A percentile compares a stretch with the other conserved stretches of the same genome.
phyloP scores from a whole-genome alignment of 2,888 invertebrate species.

The Oligia strigilis region DNA sequence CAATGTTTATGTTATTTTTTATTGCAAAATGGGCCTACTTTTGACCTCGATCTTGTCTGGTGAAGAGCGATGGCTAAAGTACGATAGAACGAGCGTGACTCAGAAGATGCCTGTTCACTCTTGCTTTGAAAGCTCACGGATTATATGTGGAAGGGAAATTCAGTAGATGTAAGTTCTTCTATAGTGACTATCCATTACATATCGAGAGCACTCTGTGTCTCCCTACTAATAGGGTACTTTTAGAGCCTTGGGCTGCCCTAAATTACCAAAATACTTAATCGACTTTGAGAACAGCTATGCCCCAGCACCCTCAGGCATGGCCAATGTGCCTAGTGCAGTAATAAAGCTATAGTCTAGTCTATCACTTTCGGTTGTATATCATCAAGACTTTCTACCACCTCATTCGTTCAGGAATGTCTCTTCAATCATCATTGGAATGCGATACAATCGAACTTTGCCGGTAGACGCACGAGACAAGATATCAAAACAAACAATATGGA shows the following conservation, averaged over 20 bases:
- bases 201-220: background rate
- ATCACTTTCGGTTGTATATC: background rate
- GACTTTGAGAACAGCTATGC: background rate
- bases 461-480: constrained; percentile 8
- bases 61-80: background rate
- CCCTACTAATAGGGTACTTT: background rate
- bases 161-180: background rate
- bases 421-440: constrained; percentile 9
- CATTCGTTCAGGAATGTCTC: constrained; percentile 16
- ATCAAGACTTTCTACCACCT: background rate
- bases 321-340: background rate
- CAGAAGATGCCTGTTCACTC: background rate
- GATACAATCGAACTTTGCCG: constrained; percentile 4
- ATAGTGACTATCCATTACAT: too few species aligned
- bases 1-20: background rate
- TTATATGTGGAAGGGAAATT: background rate
- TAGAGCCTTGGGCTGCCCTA: background rate
- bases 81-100: background rate
- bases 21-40: too few species aligned
- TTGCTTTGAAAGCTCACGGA: background rate
- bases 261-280: background rate
- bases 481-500: constrained; percentile 23
- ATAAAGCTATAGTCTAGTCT: background rate
- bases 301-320: too few species aligned
- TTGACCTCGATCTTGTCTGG: too few species aligned